Evolutionary conservation across 1,140 invertebrate genomes (phyloP).

Genomic region (Drosophila orena): DNA sequence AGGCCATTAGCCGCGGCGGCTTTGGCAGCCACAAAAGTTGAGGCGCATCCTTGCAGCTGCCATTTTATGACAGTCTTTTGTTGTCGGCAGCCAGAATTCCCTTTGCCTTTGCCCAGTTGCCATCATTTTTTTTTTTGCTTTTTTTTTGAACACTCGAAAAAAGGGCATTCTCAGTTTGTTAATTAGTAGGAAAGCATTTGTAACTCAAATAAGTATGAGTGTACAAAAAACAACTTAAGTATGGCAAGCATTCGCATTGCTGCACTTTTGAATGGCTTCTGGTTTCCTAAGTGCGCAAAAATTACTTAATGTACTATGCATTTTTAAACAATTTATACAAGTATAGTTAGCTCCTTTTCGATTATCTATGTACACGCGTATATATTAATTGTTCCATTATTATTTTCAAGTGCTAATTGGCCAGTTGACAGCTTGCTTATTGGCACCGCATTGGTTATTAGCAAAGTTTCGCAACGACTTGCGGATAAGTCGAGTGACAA

Average conservation of each 20-base stretch:
- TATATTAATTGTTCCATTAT: not conserved
- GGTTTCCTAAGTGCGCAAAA: too few relatives aligned
- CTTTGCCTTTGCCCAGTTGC: constrained; percentile 19
- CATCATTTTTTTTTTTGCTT: not conserved
- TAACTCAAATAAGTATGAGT: not conserved
- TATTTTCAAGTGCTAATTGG: constrained; percentile 6
- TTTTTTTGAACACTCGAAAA: constrained; percentile 14
- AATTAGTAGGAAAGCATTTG: constrained; percentile 1
- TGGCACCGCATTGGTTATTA: constrained; percentile 12
- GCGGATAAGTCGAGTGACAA: constrained; percentile 55
- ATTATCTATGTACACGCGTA: too few relatives aligned
- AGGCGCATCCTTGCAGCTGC: constrained; percentile 56
- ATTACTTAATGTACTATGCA: too few relatives aligned
- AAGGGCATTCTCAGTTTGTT: not conserved
- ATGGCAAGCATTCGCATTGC: not conserved
- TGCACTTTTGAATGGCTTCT: too few relatives aligned
- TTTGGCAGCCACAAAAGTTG: constrained; percentile 39
- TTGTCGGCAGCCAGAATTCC: constrained; percentile 44
- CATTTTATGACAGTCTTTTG: constrained; percentile 74
- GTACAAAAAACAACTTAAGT: not conserved
- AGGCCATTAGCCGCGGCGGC: constrained; percentile 68
- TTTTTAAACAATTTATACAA: too few relatives aligned
- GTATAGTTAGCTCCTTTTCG: too few relatives aligned
- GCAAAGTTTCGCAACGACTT: constrained; percentile 28
- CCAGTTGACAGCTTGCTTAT: constrained; percentile 11